Evolutionary conservation across 2,797 vertebrate genomes (phyloP), one percentile per base, ranked within the genome.

Genomic region (Pitangus sulphuratus): DNA sequence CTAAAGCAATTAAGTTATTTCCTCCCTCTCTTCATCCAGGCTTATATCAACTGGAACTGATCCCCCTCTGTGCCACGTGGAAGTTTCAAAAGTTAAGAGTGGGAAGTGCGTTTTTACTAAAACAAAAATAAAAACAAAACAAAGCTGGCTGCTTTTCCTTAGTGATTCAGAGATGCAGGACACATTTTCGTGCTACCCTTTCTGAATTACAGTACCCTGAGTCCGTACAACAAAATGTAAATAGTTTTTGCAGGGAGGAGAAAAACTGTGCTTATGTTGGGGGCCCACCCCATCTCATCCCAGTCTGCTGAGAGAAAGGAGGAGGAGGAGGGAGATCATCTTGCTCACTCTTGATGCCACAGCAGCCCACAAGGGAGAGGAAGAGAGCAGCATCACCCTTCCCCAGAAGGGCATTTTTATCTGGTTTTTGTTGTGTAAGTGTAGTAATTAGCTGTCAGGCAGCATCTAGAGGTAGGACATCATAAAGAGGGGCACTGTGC

Each of bases 1-100:
- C 58, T 93, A 4, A 89, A 95, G 94, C 70, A 96, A 96, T 97
- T 96, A 96, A 96, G 93, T 96, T 97, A 95, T 97, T 97, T 97
- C 95, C 91, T 97, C 95, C 60, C 85, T 92, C 95, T 85, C 70
- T 88, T 96, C 92, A 87, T 96, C 84, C 94, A 96, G 92, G 84
- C 96, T 95, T 77, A 21, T 95, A 97, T 96, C 96, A 93, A 95
- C 95, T 97, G 98, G 97, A 97, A 93, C 90, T 48, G 88, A 92
- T 96, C 96, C 95, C 93, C 50, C 89, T 92, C 94, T 90, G 95
- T 97, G 97, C 97, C 95, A 91, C 93, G 94, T 97, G 87, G 74
- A 91, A 96, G 93, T 92, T 92, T 89, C 88, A 87, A 76, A 89
- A 74, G 90, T 95, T 94, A 89, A 85, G 31, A 62, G 76, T 87